Base-by-base conservation (phyloP, 1,140 invertebrate genomes). In the Periplaneta americana region DNA sequence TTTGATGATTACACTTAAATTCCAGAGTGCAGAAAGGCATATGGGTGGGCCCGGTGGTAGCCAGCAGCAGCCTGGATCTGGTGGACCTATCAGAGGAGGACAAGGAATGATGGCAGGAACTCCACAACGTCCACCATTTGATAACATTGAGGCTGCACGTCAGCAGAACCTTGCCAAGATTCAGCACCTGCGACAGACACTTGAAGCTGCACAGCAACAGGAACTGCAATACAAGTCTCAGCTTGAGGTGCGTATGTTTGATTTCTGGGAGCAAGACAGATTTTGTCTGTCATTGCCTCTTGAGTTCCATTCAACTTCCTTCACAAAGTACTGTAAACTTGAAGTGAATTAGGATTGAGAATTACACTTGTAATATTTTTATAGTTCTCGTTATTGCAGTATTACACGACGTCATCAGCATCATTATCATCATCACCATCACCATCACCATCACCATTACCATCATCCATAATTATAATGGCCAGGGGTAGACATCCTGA, bases 211-310 rank as follows among this genome's bases (percentile, higher is more conserved):
- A 0, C 93, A 94, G 82, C 92, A 94, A 84, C 93, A 94, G 86
- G 94, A 95, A 85, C 91, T 93, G 18, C 93, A 94, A 83, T 94
- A 93, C 85, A 94, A 94, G 86, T 93, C 91, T 2, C 93, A 94
- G 86, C 89, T 94, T 87, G 94, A 94, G 87, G 88, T 90, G 33
- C 4, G n/a, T n/a, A n/a, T n/a, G n/a, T n/a, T n/a, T n/a, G 81
- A 84, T n/a, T 22, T 75, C 35, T 15, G 13, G n/a, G 13, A 57
- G 48, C 48, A n/a, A n/a, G n/a, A n/a, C n/a, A n/a, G n/a, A n/a
- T n/a, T n/a, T n/a, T n/a, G n/a, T n/a, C n/a, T n/a, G n/a, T n/a
- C n/a, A n/a, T n/a, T n/a, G n/a, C n/a, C n/a, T n/a, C n/a, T n/a
- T n/a, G n/a, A n/a, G n/a, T n/a, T n/a, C n/a, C n/a, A n/a, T n/a